Base-by-base conservation (phyloP, 2,797 vertebrate species). In the Myiotriccus ornatus region DNA sequence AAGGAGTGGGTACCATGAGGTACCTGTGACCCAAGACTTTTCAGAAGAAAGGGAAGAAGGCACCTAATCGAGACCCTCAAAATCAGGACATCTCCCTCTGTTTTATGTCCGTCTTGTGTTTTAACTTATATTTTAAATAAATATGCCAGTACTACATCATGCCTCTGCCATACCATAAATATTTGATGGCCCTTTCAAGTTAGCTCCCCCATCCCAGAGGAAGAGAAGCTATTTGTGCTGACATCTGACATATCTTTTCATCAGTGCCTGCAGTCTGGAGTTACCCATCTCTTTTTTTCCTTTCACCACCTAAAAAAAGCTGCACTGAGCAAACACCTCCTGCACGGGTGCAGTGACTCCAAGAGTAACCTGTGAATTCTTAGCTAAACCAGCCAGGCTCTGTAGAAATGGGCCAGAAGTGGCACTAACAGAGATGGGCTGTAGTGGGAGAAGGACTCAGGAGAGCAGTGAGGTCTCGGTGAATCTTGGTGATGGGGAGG, bases 171-270 rank as follows among this genome's bases (percentile, higher is more conserved):
- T 75, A 35, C 63, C 41, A 60, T 92, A 88, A 92, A 94, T 97
- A 91, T 96, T 94, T 94, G 60, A 94, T 94, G 59, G 32, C 12
- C 28, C 59, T 87, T 95, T 95, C 87, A 71, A 70, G 59, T 74
- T 88, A 78, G 46, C 56, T 94, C 56, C 52, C 43, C 41, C 62
- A 24, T 88, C 69, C 90, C 77, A 79, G 56, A 84, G 69, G 69
- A 80, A 39, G 73, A 79, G 76, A 65, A 89, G 73, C 44, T 87
- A 78, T 95, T 89, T 2, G 1, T 8, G 2, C 85, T 94, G 87
- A 93, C 87, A 41, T 74, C 64, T 74, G 86, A 92, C 39, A 13
- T 74, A 60, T 30, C 41, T 90, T 81, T 96, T 91, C 67, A 60
- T 93, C 50, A 34, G 53, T 69, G 62, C 57, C 53, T 87, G 55